phyloP scores from a whole-genome alignment of 2,888 invertebrate genomes.

The Oxytorus armatus region DNA sequence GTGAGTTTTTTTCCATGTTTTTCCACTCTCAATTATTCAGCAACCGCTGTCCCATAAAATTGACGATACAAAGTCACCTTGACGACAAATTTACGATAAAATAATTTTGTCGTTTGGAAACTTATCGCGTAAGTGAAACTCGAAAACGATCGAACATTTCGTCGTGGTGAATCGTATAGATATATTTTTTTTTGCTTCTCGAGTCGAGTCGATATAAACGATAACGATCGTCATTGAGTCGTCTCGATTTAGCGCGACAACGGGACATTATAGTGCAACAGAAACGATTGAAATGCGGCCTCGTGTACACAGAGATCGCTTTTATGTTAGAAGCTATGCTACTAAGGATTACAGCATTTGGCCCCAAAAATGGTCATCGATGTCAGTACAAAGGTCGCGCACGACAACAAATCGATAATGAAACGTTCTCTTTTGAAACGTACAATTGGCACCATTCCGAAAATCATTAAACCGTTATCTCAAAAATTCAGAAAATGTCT shows the following conservation, averaged over 20 bases:
- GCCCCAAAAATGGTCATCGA: conserved; percentile 52
- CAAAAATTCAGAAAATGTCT: not conserved
- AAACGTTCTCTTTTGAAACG: conserved; percentile 7
- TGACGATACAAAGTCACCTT: not conserved
- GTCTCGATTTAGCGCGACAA: conserved; percentile 32
- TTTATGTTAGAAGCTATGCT: conserved; percentile 5
- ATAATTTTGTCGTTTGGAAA: conserved; percentile 40
- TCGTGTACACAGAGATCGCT: not conserved
- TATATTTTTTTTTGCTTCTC: conserved; percentile 25
- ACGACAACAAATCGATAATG: conserved; percentile 7
- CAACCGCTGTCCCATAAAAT: not conserved
- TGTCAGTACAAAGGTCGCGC: conserved; percentile 57
- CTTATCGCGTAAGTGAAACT: conserved; percentile 45
- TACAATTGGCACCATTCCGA: not conserved
- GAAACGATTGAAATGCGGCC: conserved; percentile 39
- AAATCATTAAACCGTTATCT: not conserved
- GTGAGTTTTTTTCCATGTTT: conserved; percentile 7
- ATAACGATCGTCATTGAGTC: conserved; percentile 48
- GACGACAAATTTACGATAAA: not conserved
- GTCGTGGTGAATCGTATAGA: conserved; percentile 47
- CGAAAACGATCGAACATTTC: conserved; percentile 7
- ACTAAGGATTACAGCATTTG: conserved; percentile 36
- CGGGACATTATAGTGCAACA: conserved; percentile 1
- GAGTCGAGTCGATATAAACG: conserved; percentile 23
- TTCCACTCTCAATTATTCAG: not conserved